A percentile compares a stretch with the other conserved stretches of the same genome.
Conservation (phyloP, 2,113 vertebrate species). For the Onychostoma macrolepis region DNA sequence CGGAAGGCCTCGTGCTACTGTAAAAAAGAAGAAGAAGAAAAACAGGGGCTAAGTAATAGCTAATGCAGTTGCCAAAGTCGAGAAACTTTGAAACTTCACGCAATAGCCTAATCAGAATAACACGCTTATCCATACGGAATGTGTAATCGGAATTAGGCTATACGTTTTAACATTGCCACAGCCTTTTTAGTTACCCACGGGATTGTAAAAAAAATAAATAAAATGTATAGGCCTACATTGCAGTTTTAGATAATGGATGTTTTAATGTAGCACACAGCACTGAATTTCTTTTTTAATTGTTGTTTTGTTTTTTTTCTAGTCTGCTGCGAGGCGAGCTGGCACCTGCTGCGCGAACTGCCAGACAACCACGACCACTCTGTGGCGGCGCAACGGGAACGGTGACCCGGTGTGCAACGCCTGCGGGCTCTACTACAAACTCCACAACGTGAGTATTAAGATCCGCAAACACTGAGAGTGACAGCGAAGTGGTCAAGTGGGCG, state of each 20-base stretch:
- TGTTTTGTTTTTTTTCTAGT: constrained; percentile 75
- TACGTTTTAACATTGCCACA: not conserved
- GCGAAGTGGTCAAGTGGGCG: constrained; percentile 74
- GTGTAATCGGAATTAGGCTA: not conserved
- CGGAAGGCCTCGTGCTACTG: no score
- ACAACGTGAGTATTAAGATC: constrained; percentile 88
- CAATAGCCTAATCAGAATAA: not conserved
- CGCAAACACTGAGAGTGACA: constrained; percentile 38
- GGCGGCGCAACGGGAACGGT: constrained; percentile 97
- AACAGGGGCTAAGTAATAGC: no score
- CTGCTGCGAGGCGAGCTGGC: constrained; percentile 94
- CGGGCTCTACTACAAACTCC: constrained; percentile 98
- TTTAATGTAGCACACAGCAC: constrained; percentile 45
- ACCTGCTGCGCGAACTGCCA: constrained; percentile 99
- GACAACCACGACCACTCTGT: constrained; percentile 98
- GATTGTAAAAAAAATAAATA: not conserved
- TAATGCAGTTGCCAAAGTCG: not conserved
- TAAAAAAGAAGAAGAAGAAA: no score
- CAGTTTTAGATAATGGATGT: not conserved
- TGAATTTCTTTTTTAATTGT: constrained; percentile 25
- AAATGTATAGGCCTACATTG: not conserved
- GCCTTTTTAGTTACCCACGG: not conserved
- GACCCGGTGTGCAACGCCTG: constrained; percentile 99
- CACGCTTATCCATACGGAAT: not conserved
- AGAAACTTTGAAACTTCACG: not conserved